These are phyloP conservation scores for Ciconia boyciana DNA, from an alignment of 2,113 vertebrate species.

Conservation along the genomic window DNA sequence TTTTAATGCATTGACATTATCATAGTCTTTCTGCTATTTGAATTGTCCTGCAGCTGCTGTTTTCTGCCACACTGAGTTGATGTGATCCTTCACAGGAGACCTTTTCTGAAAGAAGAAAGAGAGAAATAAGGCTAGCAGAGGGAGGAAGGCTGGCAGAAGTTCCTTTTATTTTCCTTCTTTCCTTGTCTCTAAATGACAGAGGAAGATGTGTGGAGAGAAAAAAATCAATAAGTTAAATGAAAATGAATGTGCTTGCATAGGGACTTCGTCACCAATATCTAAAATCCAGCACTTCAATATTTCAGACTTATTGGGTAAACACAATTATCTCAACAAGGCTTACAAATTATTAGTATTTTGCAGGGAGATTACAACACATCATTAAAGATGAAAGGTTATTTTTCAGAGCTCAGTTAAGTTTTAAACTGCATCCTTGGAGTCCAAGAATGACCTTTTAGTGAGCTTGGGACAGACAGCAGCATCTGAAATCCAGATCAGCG, in stretches of 20 bases:
- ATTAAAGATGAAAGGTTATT: not conserved
- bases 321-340: not conserved
- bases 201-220: not conserved
- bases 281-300: not conserved
- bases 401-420: not conserved
- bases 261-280: not conserved
- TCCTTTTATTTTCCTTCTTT: not conserved
- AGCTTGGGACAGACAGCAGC: not conserved
- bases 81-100: not conserved
- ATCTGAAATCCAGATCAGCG: fast-evolving
- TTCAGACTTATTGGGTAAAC: not conserved
- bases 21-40: not conserved
- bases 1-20: not conserved
- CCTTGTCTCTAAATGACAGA: not conserved
- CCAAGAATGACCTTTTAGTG: not conserved
- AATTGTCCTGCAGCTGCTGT: not conserved
- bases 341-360: not conserved
- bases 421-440: not conserved
- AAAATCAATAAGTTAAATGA: not conserved
- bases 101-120: not conserved
- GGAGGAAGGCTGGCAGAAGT: not conserved
- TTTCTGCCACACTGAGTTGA: not conserved
- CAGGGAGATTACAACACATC: not conserved
- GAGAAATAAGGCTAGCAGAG: not conserved
- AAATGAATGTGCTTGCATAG: not conserved